Percentiles rank a stretch among this genome's conserved stretches.
Conservation (phyloP, 2,888 invertebrate genomes). For the Sericinus montela region DNA sequence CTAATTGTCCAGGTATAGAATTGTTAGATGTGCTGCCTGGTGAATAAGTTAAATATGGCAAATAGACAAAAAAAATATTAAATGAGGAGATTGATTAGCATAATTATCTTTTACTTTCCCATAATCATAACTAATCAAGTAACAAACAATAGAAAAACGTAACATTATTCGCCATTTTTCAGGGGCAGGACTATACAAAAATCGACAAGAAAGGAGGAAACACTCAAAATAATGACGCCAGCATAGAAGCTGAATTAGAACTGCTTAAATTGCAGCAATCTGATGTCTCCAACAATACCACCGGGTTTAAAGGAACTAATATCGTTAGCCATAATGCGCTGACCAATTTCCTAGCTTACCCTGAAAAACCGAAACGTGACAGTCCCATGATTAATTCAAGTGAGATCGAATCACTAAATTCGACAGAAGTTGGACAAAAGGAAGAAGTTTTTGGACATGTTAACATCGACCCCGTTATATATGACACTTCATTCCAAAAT, state of each 20-base stretch:
- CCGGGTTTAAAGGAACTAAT: conserved; percentile 37
- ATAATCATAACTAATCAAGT: too few species aligned
- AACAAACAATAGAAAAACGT: too few species aligned
- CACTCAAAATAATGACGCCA: conserved; percentile 43
- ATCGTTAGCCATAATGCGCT: conserved; percentile 51
- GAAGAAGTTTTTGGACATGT: conserved; percentile 69
- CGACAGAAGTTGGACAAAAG: conserved; percentile 61
- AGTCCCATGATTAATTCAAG: conserved; percentile 50
- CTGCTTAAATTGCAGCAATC: conserved; percentile 59
- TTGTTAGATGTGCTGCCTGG: too few species aligned
- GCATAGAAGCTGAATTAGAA: conserved; percentile 69
- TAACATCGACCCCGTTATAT: conserved; percentile 60
- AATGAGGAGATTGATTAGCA: too few species aligned
- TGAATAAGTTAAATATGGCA: too few species aligned
- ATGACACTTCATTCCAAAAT: conserved; percentile 41
- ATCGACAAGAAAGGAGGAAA: conserved; percentile 59
- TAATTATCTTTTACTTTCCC: too few species aligned
- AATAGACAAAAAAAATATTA: too few species aligned
- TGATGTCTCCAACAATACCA: conserved; percentile 39
- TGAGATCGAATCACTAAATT: conserved; percentile 36
- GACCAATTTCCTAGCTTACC: conserved; percentile 46
- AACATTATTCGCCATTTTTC: conserved; percentile 25
- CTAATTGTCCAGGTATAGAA: too few species aligned
- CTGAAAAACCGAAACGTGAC: conserved; percentile 70
- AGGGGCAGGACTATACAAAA: conserved; percentile 58